Conservation (phyloP, 64 coral and sea anemone genomes). For the Orbicella faveolata region DNA sequence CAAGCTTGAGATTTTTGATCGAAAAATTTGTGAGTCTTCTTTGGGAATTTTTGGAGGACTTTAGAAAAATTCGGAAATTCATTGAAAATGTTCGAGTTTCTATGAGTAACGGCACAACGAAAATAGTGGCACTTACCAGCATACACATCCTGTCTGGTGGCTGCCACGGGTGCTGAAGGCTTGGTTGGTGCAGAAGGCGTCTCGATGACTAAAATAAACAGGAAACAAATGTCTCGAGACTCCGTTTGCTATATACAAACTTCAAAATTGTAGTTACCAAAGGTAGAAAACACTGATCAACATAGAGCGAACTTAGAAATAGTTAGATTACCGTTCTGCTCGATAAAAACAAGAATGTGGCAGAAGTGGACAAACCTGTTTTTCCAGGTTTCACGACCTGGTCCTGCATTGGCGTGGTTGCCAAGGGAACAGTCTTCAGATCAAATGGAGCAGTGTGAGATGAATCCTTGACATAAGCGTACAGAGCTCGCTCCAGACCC, state of each 20-base stretch:
- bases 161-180: conserved; percentile 78
- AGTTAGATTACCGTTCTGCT: neutral
- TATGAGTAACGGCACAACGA: neutral
- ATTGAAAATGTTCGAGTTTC: no score
- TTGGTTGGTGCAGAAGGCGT: conserved; percentile 80
- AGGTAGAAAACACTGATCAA: no score
- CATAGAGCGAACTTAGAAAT: neutral
- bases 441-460: conserved; percentile 89
- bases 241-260: neutral
- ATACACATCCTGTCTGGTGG: conserved; percentile 92
- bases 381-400: conserved; percentile 97
- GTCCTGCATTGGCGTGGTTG: conserved; percentile 97
- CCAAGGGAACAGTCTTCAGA: conserved; percentile 97
- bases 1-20: no score
- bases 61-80: neutral
- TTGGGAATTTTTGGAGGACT: neutral
- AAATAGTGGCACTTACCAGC: conserved; percentile 52
- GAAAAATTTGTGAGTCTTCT: neutral
- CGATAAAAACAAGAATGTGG: neutral
- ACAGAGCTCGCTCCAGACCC: conserved; percentile 89
- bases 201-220: conserved; percentile 66
- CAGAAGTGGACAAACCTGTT: conserved; percentile 47
- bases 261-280: no score
- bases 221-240: neutral
- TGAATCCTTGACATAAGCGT: conserved; percentile 95